These are phyloP conservation scores for Oenanthe oenanthe DNA, from an alignment of 2,113 vertebrate genomes.

Conservation along the genomic window DNA sequence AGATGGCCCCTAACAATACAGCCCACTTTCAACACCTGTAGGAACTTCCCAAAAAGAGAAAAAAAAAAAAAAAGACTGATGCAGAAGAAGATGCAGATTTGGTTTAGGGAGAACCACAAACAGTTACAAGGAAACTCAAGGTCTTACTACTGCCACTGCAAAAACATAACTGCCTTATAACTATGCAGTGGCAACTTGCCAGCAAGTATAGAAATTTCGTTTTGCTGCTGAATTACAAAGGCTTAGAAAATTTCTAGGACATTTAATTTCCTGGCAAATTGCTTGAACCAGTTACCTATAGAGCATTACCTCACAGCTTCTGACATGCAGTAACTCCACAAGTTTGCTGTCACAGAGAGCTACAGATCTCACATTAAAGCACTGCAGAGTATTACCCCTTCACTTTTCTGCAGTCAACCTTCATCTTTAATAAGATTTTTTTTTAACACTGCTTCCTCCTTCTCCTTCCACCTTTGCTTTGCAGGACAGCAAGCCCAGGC, in stretches of 20 bases:
- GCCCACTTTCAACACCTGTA: not conserved
- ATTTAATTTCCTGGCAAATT: not conserved
- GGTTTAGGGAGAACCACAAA: not conserved
- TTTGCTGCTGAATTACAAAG: not conserved
- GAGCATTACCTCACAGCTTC: not conserved
- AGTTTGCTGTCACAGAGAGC: not conserved
- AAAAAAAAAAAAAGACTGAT: not conserved
- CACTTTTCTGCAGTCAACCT: not conserved
- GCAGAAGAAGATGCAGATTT: not conserved
- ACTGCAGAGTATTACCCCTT: not conserved
- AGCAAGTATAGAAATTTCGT: not conserved
- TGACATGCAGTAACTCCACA: not conserved
- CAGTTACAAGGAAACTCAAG: not conserved
- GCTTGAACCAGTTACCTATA: not conserved
- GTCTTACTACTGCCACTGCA: not conserved
- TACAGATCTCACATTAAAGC: not conserved
- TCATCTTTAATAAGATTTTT: not conserved
- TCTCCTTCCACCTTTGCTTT: not conserved
- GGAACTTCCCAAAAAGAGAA: not conserved
- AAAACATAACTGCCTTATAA: not conserved
- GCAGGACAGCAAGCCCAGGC: not conserved
- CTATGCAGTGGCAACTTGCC: not conserved
- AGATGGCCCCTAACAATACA: not conserved
- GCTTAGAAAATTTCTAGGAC: not conserved
- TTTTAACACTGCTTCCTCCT: not conserved